These are phyloP conservation scores for Cheilosia vulpina DNA, from an alignment of 2,888 invertebrate species.

Conservation along the genomic window DNA sequence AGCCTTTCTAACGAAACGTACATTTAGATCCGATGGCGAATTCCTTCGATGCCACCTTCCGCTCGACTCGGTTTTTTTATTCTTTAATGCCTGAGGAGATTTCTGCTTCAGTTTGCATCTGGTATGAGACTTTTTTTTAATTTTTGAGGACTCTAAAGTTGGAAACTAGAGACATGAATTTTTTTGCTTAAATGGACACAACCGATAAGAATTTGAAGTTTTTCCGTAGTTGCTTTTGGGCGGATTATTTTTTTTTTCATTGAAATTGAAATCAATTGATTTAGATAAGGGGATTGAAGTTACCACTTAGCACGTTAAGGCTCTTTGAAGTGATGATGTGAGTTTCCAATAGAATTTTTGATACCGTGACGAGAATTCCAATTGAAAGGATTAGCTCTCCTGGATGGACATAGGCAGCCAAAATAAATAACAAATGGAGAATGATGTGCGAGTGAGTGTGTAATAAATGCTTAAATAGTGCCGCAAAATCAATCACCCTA, in stretches of 20 bases:
- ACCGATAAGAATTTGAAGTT: background rate
- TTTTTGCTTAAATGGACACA: background rate
- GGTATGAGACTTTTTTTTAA: conserved; percentile 17
- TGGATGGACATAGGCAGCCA: too few species aligned
- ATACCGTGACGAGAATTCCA: background rate
- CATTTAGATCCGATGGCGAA: conserved; percentile 3
- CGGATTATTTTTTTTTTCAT: background rate
- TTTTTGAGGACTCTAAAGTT: background rate
- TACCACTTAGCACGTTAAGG: background rate
- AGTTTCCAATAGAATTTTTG: conserved; percentile 27
- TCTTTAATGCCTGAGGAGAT: conserved; percentile 6
- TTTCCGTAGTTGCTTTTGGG: background rate
- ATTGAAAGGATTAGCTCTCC: background rate
- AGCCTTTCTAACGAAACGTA: background rate
- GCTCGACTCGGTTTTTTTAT: background rate
- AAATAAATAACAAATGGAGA: too few species aligned
- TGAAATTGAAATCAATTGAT: background rate
- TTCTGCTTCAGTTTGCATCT: conserved; percentile 37
- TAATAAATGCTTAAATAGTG: too few species aligned
- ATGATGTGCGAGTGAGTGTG: too few species aligned
- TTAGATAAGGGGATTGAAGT: background rate
- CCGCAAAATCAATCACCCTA: too few species aligned
- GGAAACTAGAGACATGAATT: background rate
- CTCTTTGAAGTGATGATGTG: background rate
- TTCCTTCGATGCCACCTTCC: background rate